Evolutionary conservation across 1,140 invertebrate genomes (phyloP), one percentile per base, ranked within the genome.

Genomic region (Bradysia coprophila): DNA sequence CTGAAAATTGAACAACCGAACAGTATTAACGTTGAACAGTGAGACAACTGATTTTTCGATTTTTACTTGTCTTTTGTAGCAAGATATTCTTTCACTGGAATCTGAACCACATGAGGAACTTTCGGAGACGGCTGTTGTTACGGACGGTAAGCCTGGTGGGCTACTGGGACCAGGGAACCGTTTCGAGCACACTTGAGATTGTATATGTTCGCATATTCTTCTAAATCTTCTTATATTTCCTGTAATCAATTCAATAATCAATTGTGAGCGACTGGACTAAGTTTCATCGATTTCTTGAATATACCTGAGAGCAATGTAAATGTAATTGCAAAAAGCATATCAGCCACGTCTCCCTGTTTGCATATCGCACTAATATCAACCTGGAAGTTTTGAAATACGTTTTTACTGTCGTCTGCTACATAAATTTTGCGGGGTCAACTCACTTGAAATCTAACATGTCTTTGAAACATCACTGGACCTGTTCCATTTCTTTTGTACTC

Each of bases 401-500:
- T 21, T 28, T 37, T 8, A 43, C 20, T 38, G 38, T 11, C 24
- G 15, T 43, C 19, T 6, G 10, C 8, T n/a, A 36, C 36, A 21
- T 36, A 36, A 9, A 11, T 3, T 40, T 37, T 37, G 36, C 16
- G 8, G 18, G 21, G 11, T 23, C 38, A 21, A 44, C 21, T 45
- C 47, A 90, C 86, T 71, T 96, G 90, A 66, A 97, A 94, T 43
- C 90, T 68, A 13, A 97, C 90, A 66, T 95, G 92, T 46, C 93
- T 68, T 54, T 95, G 91, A 59, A 98, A 96, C 84, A 97, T 91
- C 23, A 83, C 81, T 10, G 91, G 87, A 20, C 84, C 87, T 41
- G 90, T 85, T 9, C 79, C 82, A 16, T 89, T 91, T 36, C 93
- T 68, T 56, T 93, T 89, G 65, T 98, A 98, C 56, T 99, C 95